A percentile compares a stretch with the other conserved stretches of the same genome.
These are phyloP conservation scores for Odontomachus brunneus DNA, from an alignment of 1,140 invertebrate species.

Conservation along the genomic window DNA sequence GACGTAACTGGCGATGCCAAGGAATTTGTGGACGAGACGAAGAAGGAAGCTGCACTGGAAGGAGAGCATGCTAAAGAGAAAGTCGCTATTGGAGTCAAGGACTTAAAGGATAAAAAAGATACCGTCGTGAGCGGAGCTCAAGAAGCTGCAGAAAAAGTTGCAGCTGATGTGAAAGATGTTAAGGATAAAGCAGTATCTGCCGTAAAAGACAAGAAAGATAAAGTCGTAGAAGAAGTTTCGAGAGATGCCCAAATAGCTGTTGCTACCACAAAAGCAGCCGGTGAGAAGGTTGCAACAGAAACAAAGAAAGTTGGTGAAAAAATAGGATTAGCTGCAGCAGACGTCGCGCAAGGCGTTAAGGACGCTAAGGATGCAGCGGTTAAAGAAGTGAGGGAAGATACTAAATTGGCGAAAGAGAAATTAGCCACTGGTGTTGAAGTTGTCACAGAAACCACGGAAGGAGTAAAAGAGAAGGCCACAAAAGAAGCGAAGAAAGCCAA, in stretches of 20 bases:
- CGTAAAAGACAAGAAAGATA: constrained; percentile 54
- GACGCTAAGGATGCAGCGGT: constrained; percentile 6
- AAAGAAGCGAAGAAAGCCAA: constrained; percentile 46
- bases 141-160: constrained; percentile 16
- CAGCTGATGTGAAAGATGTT: not conserved
- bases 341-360: not conserved
- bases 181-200: constrained; percentile 48
- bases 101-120: constrained; percentile 42
- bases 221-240: constrained; percentile 35
- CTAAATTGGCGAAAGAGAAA: constrained; percentile 35
- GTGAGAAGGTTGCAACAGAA: not conserved
- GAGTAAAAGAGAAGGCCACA: constrained; percentile 43
- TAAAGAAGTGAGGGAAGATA: constrained; percentile 45
- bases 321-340: not conserved
- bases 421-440: not conserved
- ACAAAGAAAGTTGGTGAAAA: not conserved
- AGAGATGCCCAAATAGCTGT: constrained; percentile 30
- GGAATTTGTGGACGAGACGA: constrained; percentile 62
- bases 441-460: not conserved
- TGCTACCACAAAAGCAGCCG: not conserved
- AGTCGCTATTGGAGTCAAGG: not conserved
- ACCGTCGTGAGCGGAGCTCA: constrained; percentile 21
- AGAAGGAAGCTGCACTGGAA: constrained; percentile 67
- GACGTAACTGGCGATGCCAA: constrained; percentile 76
- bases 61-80: constrained; percentile 52